A percentile compares a stretch with the other conserved stretches of the same genome.
Conservation (phyloP, 1,140 invertebrate genomes). For the Whitmania pigra region DNA sequence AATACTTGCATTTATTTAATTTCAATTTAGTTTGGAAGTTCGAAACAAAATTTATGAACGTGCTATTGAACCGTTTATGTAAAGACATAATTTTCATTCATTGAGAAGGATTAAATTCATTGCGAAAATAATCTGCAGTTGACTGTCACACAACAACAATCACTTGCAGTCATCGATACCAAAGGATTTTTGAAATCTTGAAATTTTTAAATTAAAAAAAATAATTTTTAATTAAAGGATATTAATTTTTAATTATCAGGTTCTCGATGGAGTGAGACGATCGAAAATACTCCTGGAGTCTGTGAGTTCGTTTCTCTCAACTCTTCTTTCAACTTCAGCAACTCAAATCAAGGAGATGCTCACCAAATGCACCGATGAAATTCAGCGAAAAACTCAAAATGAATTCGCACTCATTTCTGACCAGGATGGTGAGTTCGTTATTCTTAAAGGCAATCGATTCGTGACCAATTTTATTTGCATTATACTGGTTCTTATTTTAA, state of each 20-base stretch:
- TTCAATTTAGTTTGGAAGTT: too few species aligned
- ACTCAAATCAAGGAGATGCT: slow-evolving; percentile 11
- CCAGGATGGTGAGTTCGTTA: not conserved
- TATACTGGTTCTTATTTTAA: too few species aligned
- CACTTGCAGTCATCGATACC: not conserved
- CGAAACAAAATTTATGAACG: too few species aligned
- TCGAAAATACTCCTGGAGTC: slow-evolving; percentile 3
- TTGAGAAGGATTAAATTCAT: too few species aligned
- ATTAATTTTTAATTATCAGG: not conserved
- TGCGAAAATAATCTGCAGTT: not conserved
- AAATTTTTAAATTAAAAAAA: too few species aligned
- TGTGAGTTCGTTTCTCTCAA: not conserved
- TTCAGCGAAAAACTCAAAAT: not conserved
- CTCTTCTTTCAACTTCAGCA: not conserved
- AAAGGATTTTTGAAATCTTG: not conserved
- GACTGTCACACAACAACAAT: not conserved
- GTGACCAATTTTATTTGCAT: too few species aligned
- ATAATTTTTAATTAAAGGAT: too few species aligned
- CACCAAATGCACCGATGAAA: not conserved
- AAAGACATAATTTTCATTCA: too few species aligned
- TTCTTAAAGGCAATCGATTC: not conserved
- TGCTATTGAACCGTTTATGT: too few species aligned
- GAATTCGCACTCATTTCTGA: slow-evolving; percentile 6
- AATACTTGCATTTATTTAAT: too few species aligned
- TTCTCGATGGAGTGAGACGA: not conserved